Conservation (phyloP, 1,140 invertebrate genomes). For the Diabrotica virgifera region DNA sequence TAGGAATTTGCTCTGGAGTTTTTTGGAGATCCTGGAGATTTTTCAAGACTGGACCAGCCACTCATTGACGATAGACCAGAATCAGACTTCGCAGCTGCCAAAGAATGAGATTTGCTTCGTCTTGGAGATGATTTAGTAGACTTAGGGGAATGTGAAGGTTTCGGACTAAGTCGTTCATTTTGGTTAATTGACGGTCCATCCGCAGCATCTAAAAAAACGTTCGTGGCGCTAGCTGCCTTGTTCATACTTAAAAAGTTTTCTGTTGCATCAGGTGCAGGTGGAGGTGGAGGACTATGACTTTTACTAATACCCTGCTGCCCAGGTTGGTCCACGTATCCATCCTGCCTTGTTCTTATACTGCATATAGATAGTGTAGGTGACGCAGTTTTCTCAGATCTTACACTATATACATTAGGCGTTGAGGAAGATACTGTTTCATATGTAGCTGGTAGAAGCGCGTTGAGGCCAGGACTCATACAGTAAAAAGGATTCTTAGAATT, state of each 20-base stretch:
- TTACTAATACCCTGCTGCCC: conserved; percentile 51
- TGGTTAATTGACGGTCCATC: conserved; percentile 44
- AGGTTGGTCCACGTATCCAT: conserved; percentile 52
- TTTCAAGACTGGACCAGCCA: conserved; percentile 79
- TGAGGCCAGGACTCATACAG: conserved; percentile 51
- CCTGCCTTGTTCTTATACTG: conserved; percentile 63
- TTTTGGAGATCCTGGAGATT: conserved; percentile 73
- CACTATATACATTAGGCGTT: conserved; percentile 52
- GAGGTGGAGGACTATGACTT: conserved; percentile 73
- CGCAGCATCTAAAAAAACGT: conserved; percentile 49
- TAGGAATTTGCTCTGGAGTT: conserved; percentile 32
- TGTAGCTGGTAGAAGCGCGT: conserved; percentile 51
- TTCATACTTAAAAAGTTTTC: conserved; percentile 47
- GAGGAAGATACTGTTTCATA: conserved; percentile 52
- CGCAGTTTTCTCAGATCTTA: conserved; percentile 53
- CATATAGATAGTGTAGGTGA: conserved; percentile 62
- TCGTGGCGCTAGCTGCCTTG: conserved; percentile 40
- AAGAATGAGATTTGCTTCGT: conserved; percentile 61
- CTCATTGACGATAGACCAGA: conserved; percentile 83
- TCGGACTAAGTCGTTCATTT: conserved; percentile 59
- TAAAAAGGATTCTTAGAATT: conserved; percentile 47
- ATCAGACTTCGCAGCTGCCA: conserved; percentile 71
- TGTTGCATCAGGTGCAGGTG: conserved; percentile 68
- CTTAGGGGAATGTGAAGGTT: conserved; percentile 65
- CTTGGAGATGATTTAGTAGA: conserved; percentile 73